Conservation (phyloP, 2,113 vertebrate species). For the Oncorhynchus keta region DNA sequence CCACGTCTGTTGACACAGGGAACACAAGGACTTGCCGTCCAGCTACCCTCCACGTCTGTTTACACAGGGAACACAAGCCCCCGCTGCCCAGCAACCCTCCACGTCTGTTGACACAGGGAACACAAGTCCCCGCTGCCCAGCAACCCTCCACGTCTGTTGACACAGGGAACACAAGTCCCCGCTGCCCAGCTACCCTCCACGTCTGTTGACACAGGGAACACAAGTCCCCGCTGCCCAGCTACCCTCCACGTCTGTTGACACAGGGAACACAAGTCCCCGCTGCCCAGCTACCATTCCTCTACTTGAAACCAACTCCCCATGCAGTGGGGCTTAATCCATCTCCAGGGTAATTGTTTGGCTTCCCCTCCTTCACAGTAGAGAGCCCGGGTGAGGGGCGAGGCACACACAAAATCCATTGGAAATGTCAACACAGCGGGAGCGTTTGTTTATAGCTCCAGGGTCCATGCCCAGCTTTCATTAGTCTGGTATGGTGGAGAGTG, state of each 20-base stretch:
- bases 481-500: not conserved
- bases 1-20: no score
- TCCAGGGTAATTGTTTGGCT: slow-evolving; percentile 5
- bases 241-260: not conserved
- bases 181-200: no score
- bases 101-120: not conserved
- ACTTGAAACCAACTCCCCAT: not conserved
- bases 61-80: not conserved
- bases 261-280: not conserved
- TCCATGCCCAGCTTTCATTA: not conserved
- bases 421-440: slow-evolving; percentile 2
- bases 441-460: not conserved
- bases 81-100: no score
- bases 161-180: not conserved
- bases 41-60: not conserved
- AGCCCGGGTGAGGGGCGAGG: not conserved
- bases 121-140: not conserved
- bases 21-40: not conserved
- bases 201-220: not conserved
- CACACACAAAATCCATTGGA: slow-evolving; percentile 5
- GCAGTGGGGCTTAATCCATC: not conserved
- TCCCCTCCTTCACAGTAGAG: slow-evolving; percentile 1
- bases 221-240: not conserved
- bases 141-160: no score
- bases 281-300: not conserved